A percentile compares a stretch with the other conserved stretches of the same genome.
phyloP scores from a whole-genome alignment of 2,113 vertebrate species.

The Bos indicus region DNA sequence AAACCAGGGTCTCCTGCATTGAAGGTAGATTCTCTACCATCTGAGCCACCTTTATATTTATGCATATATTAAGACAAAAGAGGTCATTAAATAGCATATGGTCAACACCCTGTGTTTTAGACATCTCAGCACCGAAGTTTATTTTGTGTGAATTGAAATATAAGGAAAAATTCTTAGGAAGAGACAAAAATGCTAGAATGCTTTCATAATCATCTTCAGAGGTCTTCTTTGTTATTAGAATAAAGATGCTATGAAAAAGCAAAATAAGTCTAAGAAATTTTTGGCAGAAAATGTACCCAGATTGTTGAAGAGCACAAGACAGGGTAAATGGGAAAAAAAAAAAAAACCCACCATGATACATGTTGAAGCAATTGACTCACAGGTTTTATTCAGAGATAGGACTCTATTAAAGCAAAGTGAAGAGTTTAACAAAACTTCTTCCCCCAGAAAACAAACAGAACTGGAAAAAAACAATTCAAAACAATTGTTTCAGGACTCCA shows the following conservation, averaged over 20 bases:
- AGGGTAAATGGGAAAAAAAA: not conserved
- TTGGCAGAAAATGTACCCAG: not conserved
- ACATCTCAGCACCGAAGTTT: not conserved
- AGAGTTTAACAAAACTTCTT: not conserved
- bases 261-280: not conserved
- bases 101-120: not conserved
- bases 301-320: not conserved
- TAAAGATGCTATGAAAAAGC: not conserved
- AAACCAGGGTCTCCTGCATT: not conserved
- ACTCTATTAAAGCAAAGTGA: not conserved
- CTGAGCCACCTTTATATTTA: not conserved
- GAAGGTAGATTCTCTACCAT: not conserved
- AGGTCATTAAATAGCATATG: not conserved
- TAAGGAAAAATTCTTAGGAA: not conserved
- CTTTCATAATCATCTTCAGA: not conserved
- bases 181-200: not conserved
- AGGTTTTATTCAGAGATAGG: not conserved
- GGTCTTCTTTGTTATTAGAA: not conserved
- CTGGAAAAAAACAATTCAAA: constrained; percentile 5
- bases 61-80: not conserved
- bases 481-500: not conserved
- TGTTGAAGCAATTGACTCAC: not conserved
- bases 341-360: not conserved
- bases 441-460: not conserved
- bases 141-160: not conserved